phyloP scores from a whole-genome alignment of 2,888 invertebrate genomes.

The Mythimna impura region DNA sequence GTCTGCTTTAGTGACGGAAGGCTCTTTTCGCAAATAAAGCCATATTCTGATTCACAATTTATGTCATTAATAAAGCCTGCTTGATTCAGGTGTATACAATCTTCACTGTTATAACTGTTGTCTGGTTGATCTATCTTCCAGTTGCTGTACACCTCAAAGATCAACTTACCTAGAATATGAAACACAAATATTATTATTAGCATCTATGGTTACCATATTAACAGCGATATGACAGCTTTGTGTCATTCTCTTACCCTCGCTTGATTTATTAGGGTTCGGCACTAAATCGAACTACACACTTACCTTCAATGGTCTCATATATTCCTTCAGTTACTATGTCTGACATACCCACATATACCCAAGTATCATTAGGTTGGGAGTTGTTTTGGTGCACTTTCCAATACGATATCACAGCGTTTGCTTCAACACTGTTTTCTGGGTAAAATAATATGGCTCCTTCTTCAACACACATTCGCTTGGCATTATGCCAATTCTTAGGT shows the following conservation, averaged over 20 bases:
- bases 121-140: conserved; percentile 80
- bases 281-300: conserved; percentile 14
- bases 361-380: not conserved
- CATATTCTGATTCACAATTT: conserved; percentile 68
- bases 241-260: not conserved
- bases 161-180: conserved; percentile 69
- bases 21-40: conserved; percentile 82
- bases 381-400: conserved; percentile 1
- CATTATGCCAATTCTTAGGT: conserved; percentile 3
- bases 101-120: conserved; percentile 67
- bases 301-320: conserved; percentile 75
- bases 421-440: conserved; percentile 10
- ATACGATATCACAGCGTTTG: conserved; percentile 1
- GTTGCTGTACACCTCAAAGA: conserved; percentile 51
- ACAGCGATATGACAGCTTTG: not conserved
- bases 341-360: conserved; percentile 24
- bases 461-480: conserved; percentile 5
- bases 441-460: conserved; percentile 26
- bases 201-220: too few species aligned
- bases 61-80: conserved; percentile 71
- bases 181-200: not conserved
- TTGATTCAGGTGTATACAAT: conserved; percentile 68
- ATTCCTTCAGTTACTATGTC: conserved; percentile 71
- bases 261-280: not conserved
- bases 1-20: conserved; percentile 75